phyloP scores from a whole-genome alignment of 2,113 vertebrate genomes.

The Gymnogyps californianus region DNA sequence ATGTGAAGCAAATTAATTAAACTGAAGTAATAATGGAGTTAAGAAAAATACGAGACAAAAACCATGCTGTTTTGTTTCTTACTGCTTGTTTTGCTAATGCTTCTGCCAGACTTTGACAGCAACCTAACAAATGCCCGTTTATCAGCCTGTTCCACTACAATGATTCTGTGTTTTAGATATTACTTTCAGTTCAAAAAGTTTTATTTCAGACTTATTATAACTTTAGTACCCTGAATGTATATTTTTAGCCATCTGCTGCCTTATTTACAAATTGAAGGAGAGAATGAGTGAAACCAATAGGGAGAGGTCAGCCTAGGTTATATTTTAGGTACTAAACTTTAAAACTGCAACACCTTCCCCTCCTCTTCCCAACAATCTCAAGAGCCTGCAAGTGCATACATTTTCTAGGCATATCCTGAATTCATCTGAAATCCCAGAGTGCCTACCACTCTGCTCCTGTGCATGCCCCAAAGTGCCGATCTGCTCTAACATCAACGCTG shows the following conservation, averaged over 20 bases:
- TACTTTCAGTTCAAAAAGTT: neutral
- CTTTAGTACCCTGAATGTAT: neutral
- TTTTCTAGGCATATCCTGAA: neutral
- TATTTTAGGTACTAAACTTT: neutral
- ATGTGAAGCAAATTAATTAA: neutral
- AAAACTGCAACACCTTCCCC: neutral
- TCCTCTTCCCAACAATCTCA: neutral
- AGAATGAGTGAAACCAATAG: neutral
- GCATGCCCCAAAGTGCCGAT: rapidly evolving
- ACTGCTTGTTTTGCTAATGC: neutral
- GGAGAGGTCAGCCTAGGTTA: neutral
- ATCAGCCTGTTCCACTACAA: neutral
- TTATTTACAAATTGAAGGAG: neutral
- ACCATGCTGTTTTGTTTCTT: neutral
- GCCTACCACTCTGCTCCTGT: neutral
- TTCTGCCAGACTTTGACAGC: neutral
- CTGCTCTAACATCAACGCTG: rapidly evolving
- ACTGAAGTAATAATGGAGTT: neutral
- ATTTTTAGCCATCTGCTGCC: neutral
- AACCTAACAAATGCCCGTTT: neutral
- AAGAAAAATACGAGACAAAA: neutral
- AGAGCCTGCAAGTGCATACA: neutral
- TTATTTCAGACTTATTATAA: neutral
- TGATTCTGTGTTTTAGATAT: neutral
- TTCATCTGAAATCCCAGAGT: neutral